These are phyloP conservation scores for Stenodera caucasica DNA, from an alignment of 2,888 invertebrate genomes.

Conservation along the genomic window DNA sequence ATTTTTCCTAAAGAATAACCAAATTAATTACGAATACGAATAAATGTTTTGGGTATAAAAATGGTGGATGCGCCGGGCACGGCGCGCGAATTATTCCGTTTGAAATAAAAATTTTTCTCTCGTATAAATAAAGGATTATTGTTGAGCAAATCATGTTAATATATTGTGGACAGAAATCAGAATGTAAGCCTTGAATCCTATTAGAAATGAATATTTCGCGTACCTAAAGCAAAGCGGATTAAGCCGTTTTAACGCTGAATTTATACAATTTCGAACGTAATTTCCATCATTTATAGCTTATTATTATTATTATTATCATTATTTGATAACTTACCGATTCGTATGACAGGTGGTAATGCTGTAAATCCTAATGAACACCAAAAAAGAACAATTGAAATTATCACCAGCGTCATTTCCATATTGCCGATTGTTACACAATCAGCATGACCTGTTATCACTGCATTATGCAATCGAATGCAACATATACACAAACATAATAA, in stretches of 20 bases:
- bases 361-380: conserved; percentile 47
- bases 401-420: conserved; percentile 36
- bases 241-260: background rate
- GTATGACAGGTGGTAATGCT: conserved; percentile 66
- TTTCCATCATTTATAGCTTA: too few relatives aligned
- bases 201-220: background rate
- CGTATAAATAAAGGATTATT: too few relatives aligned
- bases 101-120: too few relatives aligned
- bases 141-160: background rate
- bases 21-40: too few relatives aligned
- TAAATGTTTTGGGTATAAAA: too few relatives aligned
- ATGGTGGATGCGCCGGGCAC: conserved; percentile 4
- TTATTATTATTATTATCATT: background rate
- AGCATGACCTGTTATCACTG: conserved; percentile 39
- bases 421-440: conserved; percentile 34
- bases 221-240: background rate
- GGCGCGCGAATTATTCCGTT: too few relatives aligned
- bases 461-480: conserved; percentile 33
- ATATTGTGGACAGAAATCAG: too few relatives aligned
- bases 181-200: background rate
- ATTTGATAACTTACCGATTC: conserved; percentile 60
- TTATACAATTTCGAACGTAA: too few relatives aligned
- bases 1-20: background rate
- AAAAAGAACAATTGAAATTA: conserved; percentile 31
- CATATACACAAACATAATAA: conserved; percentile 18